A percentile compares a stretch with the other conserved stretches of the same genome.
Conservation (phyloP, 2,113 vertebrate species). For the Cottus gobio region DNA sequence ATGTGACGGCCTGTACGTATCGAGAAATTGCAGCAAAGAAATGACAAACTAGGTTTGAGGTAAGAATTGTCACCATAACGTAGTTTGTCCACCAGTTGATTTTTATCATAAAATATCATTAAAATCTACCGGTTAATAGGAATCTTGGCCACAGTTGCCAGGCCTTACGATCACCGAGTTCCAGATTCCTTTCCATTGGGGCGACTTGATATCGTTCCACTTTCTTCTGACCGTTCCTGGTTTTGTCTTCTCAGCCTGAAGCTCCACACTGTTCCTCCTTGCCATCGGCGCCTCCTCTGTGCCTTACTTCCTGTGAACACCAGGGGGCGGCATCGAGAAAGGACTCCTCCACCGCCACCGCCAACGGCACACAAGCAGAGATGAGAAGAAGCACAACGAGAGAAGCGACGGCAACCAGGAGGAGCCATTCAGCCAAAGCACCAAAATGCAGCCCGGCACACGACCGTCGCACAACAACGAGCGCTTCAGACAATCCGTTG, state of each 20-base stretch:
- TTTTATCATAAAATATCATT: background rate
- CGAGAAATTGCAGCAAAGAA: no score
- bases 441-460: background rate
- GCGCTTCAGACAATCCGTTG: slow-evolving; percentile 1
- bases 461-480: background rate
- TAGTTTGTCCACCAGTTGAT: background rate
- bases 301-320: slow-evolving; percentile 51
- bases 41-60: background rate
- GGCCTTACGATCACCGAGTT: no score
- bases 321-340: slow-evolving; percentile 26
- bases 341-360: slow-evolving; percentile 4
- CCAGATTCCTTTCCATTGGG: background rate
- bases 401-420: background rate
- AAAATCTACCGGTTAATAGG: background rate
- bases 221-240: background rate
- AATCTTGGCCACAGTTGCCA: background rate
- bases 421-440: slow-evolving; percentile 11
- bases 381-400: slow-evolving; percentile 32
- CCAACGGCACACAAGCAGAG: slow-evolving; percentile 17
- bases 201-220: background rate
- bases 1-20: no score
- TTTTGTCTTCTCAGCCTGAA: slow-evolving; percentile 31
- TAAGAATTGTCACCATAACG: background rate
- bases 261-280: slow-evolving; percentile 35
- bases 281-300: slow-evolving; percentile 51